Conservation (phyloP, 2,797 vertebrate species). For the Propithecus deckenii region DNA sequence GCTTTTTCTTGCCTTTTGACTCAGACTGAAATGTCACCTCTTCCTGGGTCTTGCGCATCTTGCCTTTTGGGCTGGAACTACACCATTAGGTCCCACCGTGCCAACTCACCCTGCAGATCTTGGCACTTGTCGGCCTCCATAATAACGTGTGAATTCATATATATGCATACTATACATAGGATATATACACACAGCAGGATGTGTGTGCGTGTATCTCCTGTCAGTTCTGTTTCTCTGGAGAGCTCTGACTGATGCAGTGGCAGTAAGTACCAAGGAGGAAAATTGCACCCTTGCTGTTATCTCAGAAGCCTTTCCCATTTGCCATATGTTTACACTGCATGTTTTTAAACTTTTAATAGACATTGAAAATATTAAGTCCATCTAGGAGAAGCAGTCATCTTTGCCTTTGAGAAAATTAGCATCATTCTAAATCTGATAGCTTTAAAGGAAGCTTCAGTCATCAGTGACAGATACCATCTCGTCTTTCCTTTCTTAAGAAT, state of each 20-base stretch:
- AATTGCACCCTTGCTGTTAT: background rate
- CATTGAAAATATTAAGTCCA: background rate
- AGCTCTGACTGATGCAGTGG: background rate
- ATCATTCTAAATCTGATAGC: background rate
- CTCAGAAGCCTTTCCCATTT: background rate
- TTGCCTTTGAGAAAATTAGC: constrained; percentile 2
- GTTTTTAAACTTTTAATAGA: background rate
- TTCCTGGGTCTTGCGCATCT: background rate
- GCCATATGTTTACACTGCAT: background rate
- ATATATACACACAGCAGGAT: background rate
- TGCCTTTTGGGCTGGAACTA: background rate
- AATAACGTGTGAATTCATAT: background rate
- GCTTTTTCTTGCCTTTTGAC: background rate
- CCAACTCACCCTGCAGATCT: background rate
- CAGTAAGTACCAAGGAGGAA: background rate
- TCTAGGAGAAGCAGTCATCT: background rate
- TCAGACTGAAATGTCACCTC: background rate
- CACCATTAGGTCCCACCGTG: background rate
- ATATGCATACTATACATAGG: no score
- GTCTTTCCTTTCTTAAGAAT: background rate
- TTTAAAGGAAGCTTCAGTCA: background rate
- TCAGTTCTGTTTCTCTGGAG: background rate
- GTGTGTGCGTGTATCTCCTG: background rate
- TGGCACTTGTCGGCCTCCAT: background rate
- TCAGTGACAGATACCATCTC: background rate